Evolutionary conservation across 2,113 vertebrate genomes (phyloP).

Genomic region (Mobula birostris): DNA sequence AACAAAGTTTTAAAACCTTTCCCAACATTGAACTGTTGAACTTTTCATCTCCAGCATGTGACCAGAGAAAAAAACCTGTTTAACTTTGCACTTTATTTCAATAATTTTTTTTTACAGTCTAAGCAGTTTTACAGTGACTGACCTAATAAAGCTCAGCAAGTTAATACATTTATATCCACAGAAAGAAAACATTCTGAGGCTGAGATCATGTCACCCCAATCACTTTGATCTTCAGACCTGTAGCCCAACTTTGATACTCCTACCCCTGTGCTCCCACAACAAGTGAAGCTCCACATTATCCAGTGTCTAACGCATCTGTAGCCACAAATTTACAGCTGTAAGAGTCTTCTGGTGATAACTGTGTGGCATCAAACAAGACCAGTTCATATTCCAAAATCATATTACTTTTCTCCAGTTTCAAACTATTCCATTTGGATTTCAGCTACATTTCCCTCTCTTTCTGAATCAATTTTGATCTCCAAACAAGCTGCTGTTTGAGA

Average conservation of each 20-base stretch:
- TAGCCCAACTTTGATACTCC: neutral
- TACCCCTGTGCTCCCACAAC: neutral
- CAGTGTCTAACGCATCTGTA: neutral
- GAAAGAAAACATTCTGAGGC: neutral
- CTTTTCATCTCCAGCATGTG: constrained; percentile 45
- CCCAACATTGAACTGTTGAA: constrained; percentile 67
- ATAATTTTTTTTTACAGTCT: constrained; percentile 16
- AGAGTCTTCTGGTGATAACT: neutral
- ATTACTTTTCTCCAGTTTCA: neutral
- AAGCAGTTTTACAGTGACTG: constrained; percentile 35
- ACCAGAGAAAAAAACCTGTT: constrained; percentile 25
- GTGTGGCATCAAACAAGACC: neutral
- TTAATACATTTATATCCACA: neutral
- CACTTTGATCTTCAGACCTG: constrained; percentile 1
- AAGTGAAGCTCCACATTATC: neutral
- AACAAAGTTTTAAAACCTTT: constrained; percentile 64
- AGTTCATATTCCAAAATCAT: too few species aligned
- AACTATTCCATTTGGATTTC: neutral
- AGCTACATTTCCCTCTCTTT: neutral
- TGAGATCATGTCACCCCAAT: neutral
- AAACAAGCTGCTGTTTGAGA: neutral
- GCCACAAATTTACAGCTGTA: neutral
- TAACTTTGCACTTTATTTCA: constrained; percentile 35
- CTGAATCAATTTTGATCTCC: neutral
- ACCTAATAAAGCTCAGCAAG: constrained; percentile 24